Conservation (phyloP, 2,888 invertebrate genomes). For the Melanostoma scalare region DNA sequence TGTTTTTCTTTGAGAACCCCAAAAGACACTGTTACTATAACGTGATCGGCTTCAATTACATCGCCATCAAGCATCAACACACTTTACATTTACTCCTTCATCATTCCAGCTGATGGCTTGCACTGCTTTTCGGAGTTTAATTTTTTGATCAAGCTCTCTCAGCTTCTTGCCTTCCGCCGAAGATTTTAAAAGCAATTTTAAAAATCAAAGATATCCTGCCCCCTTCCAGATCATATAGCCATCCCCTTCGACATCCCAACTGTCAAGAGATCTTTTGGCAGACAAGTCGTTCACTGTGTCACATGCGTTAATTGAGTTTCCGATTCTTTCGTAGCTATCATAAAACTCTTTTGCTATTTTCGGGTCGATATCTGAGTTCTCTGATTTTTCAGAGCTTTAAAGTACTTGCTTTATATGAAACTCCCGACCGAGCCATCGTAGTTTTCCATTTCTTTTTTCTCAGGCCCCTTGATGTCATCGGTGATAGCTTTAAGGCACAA, state of each 20-base stretch:
- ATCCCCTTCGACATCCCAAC: conserved; percentile 87
- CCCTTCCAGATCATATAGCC: conserved; percentile 87
- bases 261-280: conserved; percentile 84
- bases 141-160: conserved; percentile 76
- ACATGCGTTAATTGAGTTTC: conserved; percentile 83
- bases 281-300: conserved; percentile 86
- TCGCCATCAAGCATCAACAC: conserved; percentile 81
- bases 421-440: too few relatives aligned
- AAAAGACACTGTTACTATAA: conserved; percentile 84
- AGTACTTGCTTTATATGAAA: conserved; percentile 76
- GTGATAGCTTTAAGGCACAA: conserved; percentile 75
- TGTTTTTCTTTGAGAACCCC: conserved; percentile 84
- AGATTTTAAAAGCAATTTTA: conserved; percentile 68
- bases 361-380: conserved; percentile 77
- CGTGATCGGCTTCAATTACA: conserved; percentile 83
- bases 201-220: conserved; percentile 82
- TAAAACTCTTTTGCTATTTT: conserved; percentile 82
- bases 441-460: too few relatives aligned
- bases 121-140: conserved; percentile 74
- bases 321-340: conserved; percentile 84
- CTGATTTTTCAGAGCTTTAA: conserved; percentile 53
- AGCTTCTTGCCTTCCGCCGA: conserved; percentile 63
- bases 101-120: conserved; percentile 55
- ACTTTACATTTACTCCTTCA: conserved; percentile 67
- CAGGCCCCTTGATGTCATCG: conserved; percentile 77